phyloP scores from a whole-genome alignment of 2,113 vertebrate species.

The Nerophis ophidion region DNA sequence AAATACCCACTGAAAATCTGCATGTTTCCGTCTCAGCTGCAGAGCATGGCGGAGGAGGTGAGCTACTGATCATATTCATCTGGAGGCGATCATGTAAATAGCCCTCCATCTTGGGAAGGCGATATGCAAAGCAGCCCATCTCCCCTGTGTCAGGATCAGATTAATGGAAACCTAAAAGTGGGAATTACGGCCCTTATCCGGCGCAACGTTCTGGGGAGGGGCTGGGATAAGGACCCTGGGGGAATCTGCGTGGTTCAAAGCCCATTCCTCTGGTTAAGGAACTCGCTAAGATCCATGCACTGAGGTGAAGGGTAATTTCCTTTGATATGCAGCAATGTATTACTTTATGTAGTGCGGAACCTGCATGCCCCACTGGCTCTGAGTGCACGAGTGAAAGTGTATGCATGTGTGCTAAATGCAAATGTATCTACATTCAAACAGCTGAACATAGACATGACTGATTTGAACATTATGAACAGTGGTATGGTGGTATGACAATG shows the following conservation, averaged over 20 bases:
- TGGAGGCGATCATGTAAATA: constrained; percentile 78
- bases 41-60: constrained; percentile 57
- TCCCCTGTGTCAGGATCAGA: constrained; percentile 77
- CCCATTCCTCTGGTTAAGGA: constrained; percentile 72
- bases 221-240: constrained; percentile 61
- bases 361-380: constrained; percentile 48
- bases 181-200: constrained; percentile 77
- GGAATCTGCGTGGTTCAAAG: constrained; percentile 70
- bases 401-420: constrained; percentile 32
- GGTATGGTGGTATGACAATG: background rate
- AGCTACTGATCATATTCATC: constrained; percentile 75
- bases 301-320: constrained; percentile 77
- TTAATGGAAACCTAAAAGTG: constrained; percentile 81
- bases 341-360: constrained; percentile 59
- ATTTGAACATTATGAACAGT: constrained; percentile 30
- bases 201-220: constrained; percentile 61
- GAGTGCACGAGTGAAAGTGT: constrained; percentile 19
- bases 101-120: constrained; percentile 73
- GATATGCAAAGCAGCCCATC: constrained; percentile 78
- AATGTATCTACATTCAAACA: constrained; percentile 35
- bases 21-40: constrained; percentile 49
- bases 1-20: constrained; percentile 52
- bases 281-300: constrained; percentile 68
- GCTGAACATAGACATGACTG: constrained; percentile 17
- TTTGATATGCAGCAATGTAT: constrained; percentile 69